A percentile compares a stretch with the other conserved stretches of the same genome.
phyloP scores from a whole-genome alignment of 2,113 vertebrate genomes.

The Pomatostomus ruficeps region DNA sequence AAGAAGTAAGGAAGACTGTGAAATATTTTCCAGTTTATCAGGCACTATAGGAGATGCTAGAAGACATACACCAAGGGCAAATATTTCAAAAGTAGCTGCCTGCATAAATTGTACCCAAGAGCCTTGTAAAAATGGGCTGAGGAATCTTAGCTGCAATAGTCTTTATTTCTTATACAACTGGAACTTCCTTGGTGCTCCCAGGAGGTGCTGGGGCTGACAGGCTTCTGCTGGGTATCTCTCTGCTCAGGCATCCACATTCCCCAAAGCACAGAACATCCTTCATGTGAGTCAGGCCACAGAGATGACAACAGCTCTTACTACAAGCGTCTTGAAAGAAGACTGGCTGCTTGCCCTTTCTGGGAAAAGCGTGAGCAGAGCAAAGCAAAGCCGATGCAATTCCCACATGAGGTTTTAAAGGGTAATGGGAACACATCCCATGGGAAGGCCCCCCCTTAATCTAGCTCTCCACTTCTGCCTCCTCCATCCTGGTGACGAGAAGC shows the following conservation, averaged over 20 bases:
- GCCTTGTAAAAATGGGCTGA: background rate
- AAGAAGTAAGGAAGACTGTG: background rate
- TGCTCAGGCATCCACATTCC: background rate
- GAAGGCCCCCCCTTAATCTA: background rate
- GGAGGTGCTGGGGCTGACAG: background rate
- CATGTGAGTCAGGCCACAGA: background rate
- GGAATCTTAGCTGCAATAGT: background rate
- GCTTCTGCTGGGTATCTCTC: background rate
- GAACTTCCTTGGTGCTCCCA: slow-evolving; percentile 1
- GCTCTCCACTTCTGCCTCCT: background rate
- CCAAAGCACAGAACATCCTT: background rate
- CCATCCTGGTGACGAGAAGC: background rate
- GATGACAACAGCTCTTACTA: background rate
- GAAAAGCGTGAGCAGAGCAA: background rate
- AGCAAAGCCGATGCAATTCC: background rate
- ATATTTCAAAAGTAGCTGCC: background rate
- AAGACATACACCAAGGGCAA: background rate
- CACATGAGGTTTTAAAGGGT: background rate
- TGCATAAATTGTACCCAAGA: background rate
- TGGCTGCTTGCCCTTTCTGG: background rate
- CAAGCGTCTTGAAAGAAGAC: background rate
- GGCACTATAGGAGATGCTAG: background rate
- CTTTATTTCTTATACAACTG: background rate
- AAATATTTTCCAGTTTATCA: background rate
- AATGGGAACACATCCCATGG: background rate